Evolutionary conservation across 2,797 vertebrate genomes (phyloP), one percentile per base, ranked within the genome.

Genomic region (Eleutherodactylus coqui): DNA sequence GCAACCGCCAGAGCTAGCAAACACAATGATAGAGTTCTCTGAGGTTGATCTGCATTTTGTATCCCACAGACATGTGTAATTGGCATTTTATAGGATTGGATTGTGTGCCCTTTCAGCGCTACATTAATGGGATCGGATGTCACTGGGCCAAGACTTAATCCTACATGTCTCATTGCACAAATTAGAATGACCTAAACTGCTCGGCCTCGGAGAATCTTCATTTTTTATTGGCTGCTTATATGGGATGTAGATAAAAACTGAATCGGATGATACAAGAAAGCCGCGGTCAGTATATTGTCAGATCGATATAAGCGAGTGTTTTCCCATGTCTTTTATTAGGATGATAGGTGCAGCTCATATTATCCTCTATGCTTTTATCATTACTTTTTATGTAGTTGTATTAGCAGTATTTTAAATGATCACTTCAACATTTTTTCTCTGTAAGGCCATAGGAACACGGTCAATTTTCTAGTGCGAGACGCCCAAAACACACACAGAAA

Each of bases 31-130:
- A 67, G 62, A 8, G 17, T 4, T 29, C 47, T 14, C 17, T 60
- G 11, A 60, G n/a, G 24, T 14, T 43, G 36, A 24, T 5, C 5
- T 73, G 4, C 24, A 73, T 27, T 16, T 24, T 41, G 38, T 27
- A 14, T 45, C 21, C 24, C 21, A 1, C 16, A 36, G 64, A 76
- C 17, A 53, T 51, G 24, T 21, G 47, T 21, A 76, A 32, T 76
- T 76, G 47, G 16, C 41, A 49, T 75, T 17, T 75, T 69, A 75
- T 29, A 75, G 27, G 13, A 51, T 77, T 77, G 75, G 21, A 51
- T 77, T 55, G 10, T 24, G 29, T 77, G 75, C 75, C 75, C 75
- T 77, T 55, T 53, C 2, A 77, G 43, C 47, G 24, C 19, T 36
- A 32, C 16, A 5, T 17, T 55, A 77, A 77, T 77, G 29, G 11